phyloP scores from a whole-genome alignment of 2,113 vertebrate species.

The Pitta sordida region DNA sequence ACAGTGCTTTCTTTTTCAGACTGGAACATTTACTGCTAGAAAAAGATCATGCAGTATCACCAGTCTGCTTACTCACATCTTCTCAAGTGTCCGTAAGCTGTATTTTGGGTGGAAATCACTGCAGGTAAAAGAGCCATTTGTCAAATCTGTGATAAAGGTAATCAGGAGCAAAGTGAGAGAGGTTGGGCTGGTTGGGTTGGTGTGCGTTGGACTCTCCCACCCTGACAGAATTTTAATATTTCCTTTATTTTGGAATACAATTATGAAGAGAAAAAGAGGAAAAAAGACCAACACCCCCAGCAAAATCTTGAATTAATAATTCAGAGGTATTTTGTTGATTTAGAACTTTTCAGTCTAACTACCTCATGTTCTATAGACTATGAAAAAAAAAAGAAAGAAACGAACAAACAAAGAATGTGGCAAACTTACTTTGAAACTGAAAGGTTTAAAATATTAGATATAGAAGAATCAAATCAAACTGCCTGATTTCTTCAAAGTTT shows the following conservation, averaged over 20 bases:
- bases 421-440: not conserved
- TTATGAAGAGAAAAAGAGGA: not conserved
- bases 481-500: not conserved
- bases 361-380: not conserved
- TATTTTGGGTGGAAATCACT: not conserved
- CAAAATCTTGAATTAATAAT: not conserved
- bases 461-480: not conserved
- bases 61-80: not conserved
- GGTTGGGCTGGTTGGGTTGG: not conserved
- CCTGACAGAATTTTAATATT: not conserved
- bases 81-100: not conserved
- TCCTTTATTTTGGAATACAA: not conserved
- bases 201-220: too few species aligned
- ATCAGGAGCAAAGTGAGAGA: not conserved
- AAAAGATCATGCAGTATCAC: not conserved
- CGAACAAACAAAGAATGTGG: not conserved
- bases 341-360: not conserved
- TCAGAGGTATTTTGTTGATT: not conserved
- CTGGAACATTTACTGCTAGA: not conserved
- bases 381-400: too few species aligned
- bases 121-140: not conserved
- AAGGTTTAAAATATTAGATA: not conserved
- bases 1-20: not conserved
- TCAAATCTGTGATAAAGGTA: not conserved
- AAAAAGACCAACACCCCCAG: not conserved